A percentile compares a stretch with the other conserved stretches of the same genome.
phyloP scores from a whole-genome alignment of 2,888 invertebrate species.

The Eilema griseolum region DNA sequence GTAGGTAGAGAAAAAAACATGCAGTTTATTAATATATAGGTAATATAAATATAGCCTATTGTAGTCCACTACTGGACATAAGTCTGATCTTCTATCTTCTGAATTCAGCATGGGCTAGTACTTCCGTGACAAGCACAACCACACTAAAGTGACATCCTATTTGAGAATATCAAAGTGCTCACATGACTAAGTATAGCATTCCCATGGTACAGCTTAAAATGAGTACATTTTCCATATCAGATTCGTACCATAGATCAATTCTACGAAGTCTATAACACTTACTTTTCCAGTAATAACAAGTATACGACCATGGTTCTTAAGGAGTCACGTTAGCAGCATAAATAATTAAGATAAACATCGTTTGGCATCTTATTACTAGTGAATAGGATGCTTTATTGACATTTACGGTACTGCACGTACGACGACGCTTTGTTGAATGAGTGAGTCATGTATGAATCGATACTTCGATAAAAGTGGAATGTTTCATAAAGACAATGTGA shows the following conservation, averaged over 20 bases:
- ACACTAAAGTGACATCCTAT: too few species aligned
- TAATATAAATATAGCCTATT: neutral
- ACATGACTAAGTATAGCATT: constrained; percentile 18
- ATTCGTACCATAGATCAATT: constrained; percentile 40
- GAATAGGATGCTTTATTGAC: constrained; percentile 46
- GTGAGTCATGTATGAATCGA: constrained; percentile 34
- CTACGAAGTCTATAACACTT: constrained; percentile 46
- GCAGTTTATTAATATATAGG: too few species aligned
- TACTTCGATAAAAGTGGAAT: constrained; percentile 37
- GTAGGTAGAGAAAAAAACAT: too few species aligned
- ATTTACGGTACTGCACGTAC: constrained; percentile 29
- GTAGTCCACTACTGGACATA: too few species aligned
- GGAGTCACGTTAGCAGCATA: constrained; percentile 52
- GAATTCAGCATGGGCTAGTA: too few species aligned
- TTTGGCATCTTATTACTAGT: constrained; percentile 48
- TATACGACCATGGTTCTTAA: constrained; percentile 39
- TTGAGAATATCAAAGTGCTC: neutral
- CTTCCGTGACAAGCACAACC: too few species aligned
- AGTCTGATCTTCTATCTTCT: too few species aligned
- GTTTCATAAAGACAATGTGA: constrained; percentile 23
- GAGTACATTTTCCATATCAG: constrained; percentile 39
- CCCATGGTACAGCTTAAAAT: constrained; percentile 38
- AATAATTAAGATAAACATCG: constrained; percentile 56
- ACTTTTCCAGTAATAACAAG: constrained; percentile 36
- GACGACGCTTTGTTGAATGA: constrained; percentile 38